Conservation (phyloP, 1,140 invertebrate species). For the Drosophila hydei region DNA sequence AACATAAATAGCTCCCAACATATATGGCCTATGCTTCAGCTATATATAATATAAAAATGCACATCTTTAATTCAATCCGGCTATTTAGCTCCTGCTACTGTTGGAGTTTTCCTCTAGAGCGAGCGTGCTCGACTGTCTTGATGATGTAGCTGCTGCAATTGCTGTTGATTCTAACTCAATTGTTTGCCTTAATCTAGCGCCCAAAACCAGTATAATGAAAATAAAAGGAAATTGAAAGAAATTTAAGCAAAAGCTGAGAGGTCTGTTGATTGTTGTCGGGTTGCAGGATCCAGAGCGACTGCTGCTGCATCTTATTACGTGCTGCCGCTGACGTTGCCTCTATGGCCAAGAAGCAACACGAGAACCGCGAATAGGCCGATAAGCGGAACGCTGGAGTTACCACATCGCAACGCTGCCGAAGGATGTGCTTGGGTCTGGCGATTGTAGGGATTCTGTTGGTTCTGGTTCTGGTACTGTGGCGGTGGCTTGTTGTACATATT, state of each 20-base stretch:
- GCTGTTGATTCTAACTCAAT: neutral
- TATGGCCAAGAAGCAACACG: slow-evolving; percentile 19
- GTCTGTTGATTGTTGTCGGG: slow-evolving; percentile 15
- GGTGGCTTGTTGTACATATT: slow-evolving; percentile 83
- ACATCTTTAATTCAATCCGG: no score
- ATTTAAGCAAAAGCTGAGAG: slow-evolving; percentile 11
- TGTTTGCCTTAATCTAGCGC: slow-evolving; percentile 9
- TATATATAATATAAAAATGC: no score
- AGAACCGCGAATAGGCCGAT: slow-evolving; percentile 1
- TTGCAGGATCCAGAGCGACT: neutral
- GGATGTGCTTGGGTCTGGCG: slow-evolving; percentile 80
- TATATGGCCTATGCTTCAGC: no score
- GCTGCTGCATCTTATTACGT: slow-evolving; percentile 47
- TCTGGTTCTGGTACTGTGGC: slow-evolving; percentile 80
- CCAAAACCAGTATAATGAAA: slow-evolving; percentile 7
- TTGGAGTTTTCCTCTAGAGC: neutral
- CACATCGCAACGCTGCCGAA: slow-evolving; percentile 49
- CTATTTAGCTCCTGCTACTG: neutral
- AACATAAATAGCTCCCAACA: slow-evolving; percentile 2
- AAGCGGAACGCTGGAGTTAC: neutral
- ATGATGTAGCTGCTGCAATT: slow-evolving; percentile 5
- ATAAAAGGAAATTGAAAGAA: slow-evolving; percentile 6
- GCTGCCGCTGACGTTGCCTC: slow-evolving; percentile 10
- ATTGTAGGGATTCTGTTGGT: slow-evolving; percentile 80
- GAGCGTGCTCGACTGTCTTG: neutral